A percentile compares a stretch with the other conserved stretches of the same genome.
These are phyloP conservation scores for Pogoniulus pusillus DNA, from an alignment of 2,797 vertebrate species.

Conservation along the genomic window DNA sequence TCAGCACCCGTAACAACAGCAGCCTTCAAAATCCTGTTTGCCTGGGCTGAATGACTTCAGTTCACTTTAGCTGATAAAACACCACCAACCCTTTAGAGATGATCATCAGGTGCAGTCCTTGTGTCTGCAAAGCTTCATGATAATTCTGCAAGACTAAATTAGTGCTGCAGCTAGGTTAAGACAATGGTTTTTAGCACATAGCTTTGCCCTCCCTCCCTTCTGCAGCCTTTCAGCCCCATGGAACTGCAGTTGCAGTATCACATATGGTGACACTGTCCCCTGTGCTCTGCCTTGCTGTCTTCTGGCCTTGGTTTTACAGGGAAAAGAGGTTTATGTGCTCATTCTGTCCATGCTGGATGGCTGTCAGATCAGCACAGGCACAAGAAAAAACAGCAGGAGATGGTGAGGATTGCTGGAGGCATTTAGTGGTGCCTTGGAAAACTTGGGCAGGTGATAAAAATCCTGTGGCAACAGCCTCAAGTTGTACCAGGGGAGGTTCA, in stretches of 20 bases:
- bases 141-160: neutral
- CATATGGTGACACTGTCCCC: neutral
- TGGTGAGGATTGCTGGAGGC: no score
- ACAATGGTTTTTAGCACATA: neutral
- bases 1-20: neutral
- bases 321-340: neutral
- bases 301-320: neutral
- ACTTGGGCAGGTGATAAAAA: neutral
- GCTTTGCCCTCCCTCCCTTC: neutral
- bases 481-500: no score
- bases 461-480: neutral
- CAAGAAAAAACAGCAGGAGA: neutral
- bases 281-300: neutral
- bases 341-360: neutral
- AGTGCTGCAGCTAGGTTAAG: neutral
- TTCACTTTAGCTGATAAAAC: neutral
- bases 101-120: rapidly evolving
- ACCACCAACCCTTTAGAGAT: neutral
- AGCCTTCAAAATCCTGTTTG: neutral
- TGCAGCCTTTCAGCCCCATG: neutral
- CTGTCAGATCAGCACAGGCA: neutral
- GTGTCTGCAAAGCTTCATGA: neutral
- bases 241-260: neutral
- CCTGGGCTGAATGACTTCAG: neutral
- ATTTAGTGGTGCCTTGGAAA: neutral